Evolutionary conservation across 2,888 invertebrate species (phyloP).

Genomic region (Chaetoderma sp.): DNA sequence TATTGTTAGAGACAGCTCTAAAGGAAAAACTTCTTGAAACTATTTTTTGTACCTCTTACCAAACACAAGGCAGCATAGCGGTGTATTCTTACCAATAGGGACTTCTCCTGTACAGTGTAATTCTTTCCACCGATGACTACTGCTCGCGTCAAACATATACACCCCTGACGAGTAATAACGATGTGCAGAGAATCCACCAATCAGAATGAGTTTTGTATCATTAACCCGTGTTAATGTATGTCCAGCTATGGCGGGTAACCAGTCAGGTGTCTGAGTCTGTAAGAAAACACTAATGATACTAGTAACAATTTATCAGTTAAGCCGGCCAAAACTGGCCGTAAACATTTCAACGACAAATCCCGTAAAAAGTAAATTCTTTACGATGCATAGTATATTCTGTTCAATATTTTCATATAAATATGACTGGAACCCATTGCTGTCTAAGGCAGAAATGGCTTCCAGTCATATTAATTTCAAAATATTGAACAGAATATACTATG

Average conservation of each 20-base stretch:
- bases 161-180: constrained; percentile 81
- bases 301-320: too few species aligned
- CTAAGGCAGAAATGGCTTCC: too few species aligned
- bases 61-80: constrained; percentile 38
- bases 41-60: too few species aligned
- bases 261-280: constrained; percentile 40
- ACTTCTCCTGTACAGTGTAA: too few species aligned
- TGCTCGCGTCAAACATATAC: constrained; percentile 80
- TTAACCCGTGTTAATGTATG: constrained; percentile 87
- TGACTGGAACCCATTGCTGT: too few species aligned
- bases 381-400: too few species aligned
- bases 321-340: not conserved
- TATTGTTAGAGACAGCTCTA: too few species aligned
- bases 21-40: constrained; percentile 37
- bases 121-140: too few species aligned
- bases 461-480: too few species aligned
- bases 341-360: not conserved
- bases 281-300: not conserved
- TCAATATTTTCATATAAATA: too few species aligned
- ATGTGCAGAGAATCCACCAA: constrained; percentile 83
- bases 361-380: too few species aligned
- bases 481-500: too few species aligned
- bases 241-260: constrained; percentile 81
- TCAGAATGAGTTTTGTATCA: constrained; percentile 78
- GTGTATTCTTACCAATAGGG: constrained; percentile 72